Percentiles rank a stretch among this genome's conserved stretches.
Evolutionary conservation across 2,113 vertebrate species (phyloP).

Genomic region (Ciconia boyciana): DNA sequence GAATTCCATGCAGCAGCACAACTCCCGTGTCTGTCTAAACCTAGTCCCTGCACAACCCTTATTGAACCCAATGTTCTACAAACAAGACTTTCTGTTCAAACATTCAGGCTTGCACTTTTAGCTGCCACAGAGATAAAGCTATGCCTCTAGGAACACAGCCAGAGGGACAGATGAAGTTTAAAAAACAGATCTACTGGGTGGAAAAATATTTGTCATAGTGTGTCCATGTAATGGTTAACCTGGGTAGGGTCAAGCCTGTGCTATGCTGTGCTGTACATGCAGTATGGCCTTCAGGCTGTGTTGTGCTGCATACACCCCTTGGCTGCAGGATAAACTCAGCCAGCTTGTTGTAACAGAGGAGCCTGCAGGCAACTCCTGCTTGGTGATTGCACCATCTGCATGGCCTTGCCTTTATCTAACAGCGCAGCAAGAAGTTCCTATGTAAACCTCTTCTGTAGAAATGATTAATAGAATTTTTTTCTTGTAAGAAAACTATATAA

Average conservation of each 20-base stretch:
- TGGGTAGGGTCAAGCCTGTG: background rate
- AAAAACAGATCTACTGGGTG: background rate
- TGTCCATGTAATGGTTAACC: background rate
- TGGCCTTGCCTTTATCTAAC: background rate
- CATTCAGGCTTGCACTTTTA: background rate
- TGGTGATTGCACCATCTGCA: background rate
- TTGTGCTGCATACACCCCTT: background rate
- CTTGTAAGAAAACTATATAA: background rate
- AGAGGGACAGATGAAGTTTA: background rate
- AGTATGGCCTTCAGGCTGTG: background rate
- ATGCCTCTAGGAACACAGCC: no score
- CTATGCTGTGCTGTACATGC: background rate
- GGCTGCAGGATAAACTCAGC: background rate
- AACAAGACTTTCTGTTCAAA: background rate
- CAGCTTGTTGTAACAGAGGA: no score
- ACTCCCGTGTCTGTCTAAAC: background rate
- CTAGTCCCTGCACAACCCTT: background rate
- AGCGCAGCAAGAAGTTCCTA: background rate
- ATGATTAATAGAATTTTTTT: background rate
- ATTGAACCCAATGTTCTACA: background rate
- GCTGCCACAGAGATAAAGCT: background rate
- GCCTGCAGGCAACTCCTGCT: background rate
- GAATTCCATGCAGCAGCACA: background rate
- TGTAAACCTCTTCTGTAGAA: background rate
- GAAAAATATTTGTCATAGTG: background rate